Percentiles rank a stretch among this genome's conserved stretches.
Evolutionary conservation across 2,888 invertebrate genomes (phyloP).

Genomic region (Melanophora roralis): DNA sequence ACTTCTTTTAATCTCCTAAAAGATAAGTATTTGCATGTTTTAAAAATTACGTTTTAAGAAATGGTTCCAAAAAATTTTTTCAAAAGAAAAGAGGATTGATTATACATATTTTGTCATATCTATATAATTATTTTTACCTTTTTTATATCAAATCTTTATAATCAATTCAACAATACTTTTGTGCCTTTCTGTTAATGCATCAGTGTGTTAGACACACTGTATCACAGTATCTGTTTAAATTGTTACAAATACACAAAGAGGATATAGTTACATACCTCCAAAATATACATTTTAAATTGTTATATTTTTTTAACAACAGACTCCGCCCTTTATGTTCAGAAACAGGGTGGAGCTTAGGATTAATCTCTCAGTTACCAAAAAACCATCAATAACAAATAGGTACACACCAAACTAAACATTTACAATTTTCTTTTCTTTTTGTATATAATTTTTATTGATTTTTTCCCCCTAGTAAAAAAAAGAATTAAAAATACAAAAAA

Average conservation of each 20-base stretch:
- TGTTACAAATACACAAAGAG: slow-evolving; percentile 43
- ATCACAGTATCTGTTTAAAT: slow-evolving; percentile 34
- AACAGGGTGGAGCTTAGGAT: slow-evolving; percentile 39
- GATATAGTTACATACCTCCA: neutral
- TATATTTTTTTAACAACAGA: slow-evolving; percentile 22
- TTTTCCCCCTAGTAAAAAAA: slow-evolving; percentile 6
- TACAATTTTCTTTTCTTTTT: slow-evolving; percentile 43
- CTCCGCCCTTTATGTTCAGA: slow-evolving; percentile 26
- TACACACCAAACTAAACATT: neutral
- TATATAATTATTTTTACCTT: no score
- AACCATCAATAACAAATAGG: neutral
- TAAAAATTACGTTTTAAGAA: no score
- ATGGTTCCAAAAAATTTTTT: no score
- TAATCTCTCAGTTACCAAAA: slow-evolving; percentile 4
- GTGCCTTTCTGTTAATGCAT: neutral
- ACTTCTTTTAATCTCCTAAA: no score
- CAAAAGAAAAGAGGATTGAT: no score
- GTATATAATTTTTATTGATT: slow-evolving; percentile 9
- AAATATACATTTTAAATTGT: slow-evolving; percentile 31
- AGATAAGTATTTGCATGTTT: no score
- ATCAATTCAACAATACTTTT: no score
- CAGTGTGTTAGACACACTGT: neutral
- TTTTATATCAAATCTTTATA: no score
- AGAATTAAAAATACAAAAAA: neutral
- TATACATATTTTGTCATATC: no score